These are phyloP conservation scores for Laupala kohalensis DNA, from an alignment of 1,140 invertebrate species.

Conservation along the genomic window DNA sequence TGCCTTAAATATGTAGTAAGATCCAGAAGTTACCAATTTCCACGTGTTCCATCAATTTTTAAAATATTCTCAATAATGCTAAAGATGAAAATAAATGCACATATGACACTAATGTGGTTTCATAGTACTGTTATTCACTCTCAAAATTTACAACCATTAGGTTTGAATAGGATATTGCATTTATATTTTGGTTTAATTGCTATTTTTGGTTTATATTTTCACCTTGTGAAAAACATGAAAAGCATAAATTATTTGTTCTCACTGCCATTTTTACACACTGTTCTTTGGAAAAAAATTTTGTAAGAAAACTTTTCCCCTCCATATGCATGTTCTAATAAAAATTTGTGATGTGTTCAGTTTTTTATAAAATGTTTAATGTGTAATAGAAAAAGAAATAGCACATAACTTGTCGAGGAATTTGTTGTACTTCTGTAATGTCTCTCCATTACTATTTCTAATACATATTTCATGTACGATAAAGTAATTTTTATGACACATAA, in stretches of 20 bases:
- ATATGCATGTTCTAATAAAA: not conserved
- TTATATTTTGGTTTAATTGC: no score
- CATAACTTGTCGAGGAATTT: not conserved
- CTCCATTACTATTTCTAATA: not conserved
- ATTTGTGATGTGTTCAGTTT: not conserved
- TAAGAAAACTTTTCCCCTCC: not conserved
- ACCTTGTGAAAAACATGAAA: no score
- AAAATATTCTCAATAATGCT: no score
- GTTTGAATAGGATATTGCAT: no score
- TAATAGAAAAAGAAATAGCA: not conserved
- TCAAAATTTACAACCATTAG: no score
- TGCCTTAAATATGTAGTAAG: not conserved
- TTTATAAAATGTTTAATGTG: not conserved
- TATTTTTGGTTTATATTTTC: no score
- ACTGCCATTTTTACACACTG: not conserved
- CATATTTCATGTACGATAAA: not conserved
- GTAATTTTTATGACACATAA: not conserved
- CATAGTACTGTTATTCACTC: no score
- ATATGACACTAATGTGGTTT: no score
- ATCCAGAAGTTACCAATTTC: not conserved
- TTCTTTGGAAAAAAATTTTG: not conserved
- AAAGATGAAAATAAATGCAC: no score
- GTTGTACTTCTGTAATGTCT: conserved; percentile 3
- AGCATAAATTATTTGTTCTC: not conserved
- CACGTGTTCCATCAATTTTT: not conserved